A percentile compares a stretch with the other conserved stretches of the same genome.
Evolutionary conservation across 1,140 invertebrate species (phyloP).

Genomic region (Apis dorsata): DNA sequence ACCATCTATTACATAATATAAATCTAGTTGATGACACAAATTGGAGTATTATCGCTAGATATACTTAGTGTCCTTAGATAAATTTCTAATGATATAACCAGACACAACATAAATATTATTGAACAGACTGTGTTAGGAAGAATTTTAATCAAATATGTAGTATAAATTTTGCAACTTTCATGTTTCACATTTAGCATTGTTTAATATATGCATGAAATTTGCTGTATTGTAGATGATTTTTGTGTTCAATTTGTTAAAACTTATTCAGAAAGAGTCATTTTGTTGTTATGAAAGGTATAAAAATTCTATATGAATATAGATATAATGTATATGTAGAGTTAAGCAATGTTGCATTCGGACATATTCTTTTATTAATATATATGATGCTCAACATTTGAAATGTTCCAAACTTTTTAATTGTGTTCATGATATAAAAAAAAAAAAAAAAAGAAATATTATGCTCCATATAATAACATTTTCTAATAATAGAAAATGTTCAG

Average conservation of each 20-base stretch:
- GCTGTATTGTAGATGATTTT: slow-evolving; percentile 53
- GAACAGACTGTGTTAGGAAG: slow-evolving; percentile 34
- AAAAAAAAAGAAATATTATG: slow-evolving; percentile 34
- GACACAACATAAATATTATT: slow-evolving; percentile 35
- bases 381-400: slow-evolving; percentile 64
- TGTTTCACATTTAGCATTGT: slow-evolving; percentile 50
- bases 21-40: slow-evolving; percentile 24
- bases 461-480: slow-evolving; percentile 48
- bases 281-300: slow-evolving; percentile 60
- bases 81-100: slow-evolving; percentile 38
- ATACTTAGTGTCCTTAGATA: slow-evolving; percentile 37
- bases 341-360: slow-evolving; percentile 69
- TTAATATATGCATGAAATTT: slow-evolving; percentile 52
- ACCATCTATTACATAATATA: slow-evolving; percentile 18
- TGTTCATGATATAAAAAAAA: slow-evolving; percentile 54
- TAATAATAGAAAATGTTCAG: slow-evolving; percentile 44
- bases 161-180: slow-evolving; percentile 54
- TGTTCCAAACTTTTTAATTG: slow-evolving; percentile 66
- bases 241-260: slow-evolving; percentile 65
- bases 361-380: slow-evolving; percentile 67
- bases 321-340: slow-evolving; percentile 58
- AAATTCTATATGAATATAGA: slow-evolving; percentile 62
- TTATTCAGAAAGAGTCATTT: slow-evolving; percentile 62
- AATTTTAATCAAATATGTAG: slow-evolving; percentile 54
- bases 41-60: slow-evolving; percentile 34